Evolutionary conservation across 1,140 invertebrate genomes (phyloP).

Genomic region (Sycobia sp.): DNA sequence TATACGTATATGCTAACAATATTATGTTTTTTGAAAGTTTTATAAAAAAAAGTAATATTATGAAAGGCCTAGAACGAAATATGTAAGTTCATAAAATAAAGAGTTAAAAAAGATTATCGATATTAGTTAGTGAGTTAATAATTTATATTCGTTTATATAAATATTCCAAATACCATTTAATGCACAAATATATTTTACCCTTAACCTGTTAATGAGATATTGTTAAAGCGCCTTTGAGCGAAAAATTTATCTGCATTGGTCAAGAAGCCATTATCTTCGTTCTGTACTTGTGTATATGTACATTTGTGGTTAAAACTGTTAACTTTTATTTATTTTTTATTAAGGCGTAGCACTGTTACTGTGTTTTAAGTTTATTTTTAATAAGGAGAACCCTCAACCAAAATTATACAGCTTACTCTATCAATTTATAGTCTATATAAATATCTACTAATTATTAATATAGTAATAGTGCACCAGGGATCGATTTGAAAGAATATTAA

Average conservation of each 20-base stretch:
- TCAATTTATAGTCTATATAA: not conserved
- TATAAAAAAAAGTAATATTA: no score
- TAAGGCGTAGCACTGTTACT: constrained; percentile 18
- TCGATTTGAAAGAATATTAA: not conserved
- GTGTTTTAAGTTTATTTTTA: constrained; percentile 14
- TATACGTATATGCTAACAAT: no score
- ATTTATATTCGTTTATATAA: no score
- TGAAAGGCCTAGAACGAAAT: no score
- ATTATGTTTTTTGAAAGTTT: no score
- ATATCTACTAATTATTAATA: constrained; percentile 1
- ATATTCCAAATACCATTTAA: no score
- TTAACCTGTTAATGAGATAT: constrained; percentile 26
- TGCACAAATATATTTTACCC: not conserved
- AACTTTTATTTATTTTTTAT: constrained; percentile 31
- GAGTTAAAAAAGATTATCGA: no score
- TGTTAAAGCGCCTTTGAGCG: constrained; percentile 25
- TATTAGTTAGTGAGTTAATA: no score
- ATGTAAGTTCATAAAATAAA: no score
- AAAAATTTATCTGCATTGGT: constrained; percentile 18
- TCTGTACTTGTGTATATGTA: constrained; percentile 14
- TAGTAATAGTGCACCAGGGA: constrained; percentile 7
- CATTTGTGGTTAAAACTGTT: constrained; percentile 13
- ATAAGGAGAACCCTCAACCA: constrained; percentile 28
- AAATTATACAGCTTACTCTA: constrained; percentile 17
- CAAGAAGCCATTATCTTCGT: constrained; percentile 16